A percentile compares a stretch with the other conserved stretches of the same genome.
phyloP scores from a whole-genome alignment of 2,113 vertebrate species.

The Eptatretus burgeri region DNA sequence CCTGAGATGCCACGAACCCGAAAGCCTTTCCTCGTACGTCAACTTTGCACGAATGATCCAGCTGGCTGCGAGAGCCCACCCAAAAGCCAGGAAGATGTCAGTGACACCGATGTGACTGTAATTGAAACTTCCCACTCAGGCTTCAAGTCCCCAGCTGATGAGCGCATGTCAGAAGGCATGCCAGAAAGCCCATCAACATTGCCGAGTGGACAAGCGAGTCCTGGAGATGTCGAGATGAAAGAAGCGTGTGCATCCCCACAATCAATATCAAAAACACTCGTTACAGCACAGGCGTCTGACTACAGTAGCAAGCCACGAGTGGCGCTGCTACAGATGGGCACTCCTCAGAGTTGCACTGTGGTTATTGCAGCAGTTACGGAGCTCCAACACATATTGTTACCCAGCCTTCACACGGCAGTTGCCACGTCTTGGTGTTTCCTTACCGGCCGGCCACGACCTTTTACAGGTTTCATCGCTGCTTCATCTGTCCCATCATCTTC shows the following conservation, averaged over 20 bases:
- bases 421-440: constrained; percentile 2
- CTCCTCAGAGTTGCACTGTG: not conserved
- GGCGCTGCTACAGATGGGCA: too few relatives aligned
- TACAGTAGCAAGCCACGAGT: too few relatives aligned
- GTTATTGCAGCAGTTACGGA: constrained; percentile 1
- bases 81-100: not conserved
- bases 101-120: too few relatives aligned
- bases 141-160: not conserved
- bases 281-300: too few relatives aligned
- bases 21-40: not conserved
- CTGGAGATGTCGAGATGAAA: too few relatives aligned
- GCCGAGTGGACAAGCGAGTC: too few relatives aligned
- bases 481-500: not conserved
- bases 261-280: too few relatives aligned
- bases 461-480: not conserved
- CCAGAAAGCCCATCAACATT: not conserved
- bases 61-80: not conserved
- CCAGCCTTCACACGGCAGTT: constrained; percentile 1
- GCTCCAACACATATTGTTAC: not conserved
- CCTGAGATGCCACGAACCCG: not conserved
- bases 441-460: not conserved
- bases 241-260: too few relatives aligned
- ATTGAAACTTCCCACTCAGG: not conserved
- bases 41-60: not conserved
- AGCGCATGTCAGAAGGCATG: not conserved